Evolutionary conservation across 2,113 vertebrate species (phyloP).

Genomic region (Tyrannus savana): DNA sequence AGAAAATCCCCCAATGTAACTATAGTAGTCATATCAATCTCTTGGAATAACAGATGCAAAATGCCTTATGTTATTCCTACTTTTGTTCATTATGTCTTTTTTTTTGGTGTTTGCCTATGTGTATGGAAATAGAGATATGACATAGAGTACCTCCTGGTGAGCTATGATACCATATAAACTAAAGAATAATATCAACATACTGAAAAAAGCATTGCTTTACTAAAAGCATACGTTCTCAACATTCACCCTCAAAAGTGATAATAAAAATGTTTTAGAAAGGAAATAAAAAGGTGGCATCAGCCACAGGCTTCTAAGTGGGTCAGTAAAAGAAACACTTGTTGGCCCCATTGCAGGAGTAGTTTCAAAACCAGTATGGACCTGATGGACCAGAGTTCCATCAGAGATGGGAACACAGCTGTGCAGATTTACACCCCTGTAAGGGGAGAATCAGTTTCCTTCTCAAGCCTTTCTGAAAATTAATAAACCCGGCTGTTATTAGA

Average conservation of each 20-base stretch:
- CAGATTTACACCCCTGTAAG: neutral
- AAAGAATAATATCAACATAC: neutral
- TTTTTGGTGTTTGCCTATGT: neutral
- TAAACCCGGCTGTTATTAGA: neutral
- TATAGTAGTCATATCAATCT: neutral
- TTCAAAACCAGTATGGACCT: neutral
- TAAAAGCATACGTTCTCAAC: neutral
- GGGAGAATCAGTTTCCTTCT: neutral
- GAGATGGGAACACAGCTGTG: neutral
- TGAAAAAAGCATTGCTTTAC: neutral
- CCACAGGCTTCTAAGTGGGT: neutral
- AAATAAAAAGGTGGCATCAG: neutral
- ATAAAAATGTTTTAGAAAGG: neutral
- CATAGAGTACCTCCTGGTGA: neutral
- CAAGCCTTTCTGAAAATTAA: neutral
- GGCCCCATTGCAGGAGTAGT: neutral
- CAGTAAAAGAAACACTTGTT: neutral
- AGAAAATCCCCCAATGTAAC: neutral
- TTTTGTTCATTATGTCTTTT: neutral
- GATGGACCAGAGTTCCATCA: neutral
- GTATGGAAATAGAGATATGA: neutral
- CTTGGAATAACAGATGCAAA: neutral
- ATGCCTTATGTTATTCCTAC: neutral
- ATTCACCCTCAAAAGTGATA: neutral
- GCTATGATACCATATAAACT: neutral